Evolutionary conservation across 2,113 vertebrate species (phyloP).

Genomic region (Cryptotis parvus): DNA sequence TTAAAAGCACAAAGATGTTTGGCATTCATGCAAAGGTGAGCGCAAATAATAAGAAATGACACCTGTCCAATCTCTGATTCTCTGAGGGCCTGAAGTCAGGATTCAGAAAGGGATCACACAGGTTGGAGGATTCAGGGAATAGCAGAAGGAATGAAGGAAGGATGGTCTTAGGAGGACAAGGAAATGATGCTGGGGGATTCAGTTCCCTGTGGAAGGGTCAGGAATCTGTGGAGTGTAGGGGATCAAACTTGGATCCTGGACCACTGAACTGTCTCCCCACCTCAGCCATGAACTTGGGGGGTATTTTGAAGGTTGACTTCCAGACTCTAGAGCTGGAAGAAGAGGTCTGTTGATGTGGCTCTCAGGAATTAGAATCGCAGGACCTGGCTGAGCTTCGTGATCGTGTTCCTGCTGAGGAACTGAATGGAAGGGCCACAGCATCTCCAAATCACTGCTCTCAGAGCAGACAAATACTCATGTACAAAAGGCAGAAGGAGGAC

Average conservation of each 20-base stretch:
- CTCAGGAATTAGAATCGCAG: not conserved
- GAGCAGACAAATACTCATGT: not conserved
- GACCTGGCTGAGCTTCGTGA: fast-evolving
- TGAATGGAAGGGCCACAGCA: not conserved
- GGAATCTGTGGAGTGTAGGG: not conserved
- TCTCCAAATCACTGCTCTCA: not conserved
- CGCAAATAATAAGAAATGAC: not conserved
- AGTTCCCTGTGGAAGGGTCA: not conserved
- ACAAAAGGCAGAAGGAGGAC: conserved; percentile 7
- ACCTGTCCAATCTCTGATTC: not conserved
- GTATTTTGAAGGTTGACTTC: not conserved
- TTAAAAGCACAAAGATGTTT: not conserved
- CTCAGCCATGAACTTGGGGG: no score
- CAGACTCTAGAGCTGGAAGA: not conserved
- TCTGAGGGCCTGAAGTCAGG: not conserved
- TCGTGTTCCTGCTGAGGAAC: not conserved
- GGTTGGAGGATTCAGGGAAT: not conserved
- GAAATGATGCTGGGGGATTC: not conserved
- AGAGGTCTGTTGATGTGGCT: not conserved
- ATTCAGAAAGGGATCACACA: not conserved
- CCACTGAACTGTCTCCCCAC: no score
- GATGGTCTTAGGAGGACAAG: not conserved
- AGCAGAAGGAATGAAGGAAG: not conserved
- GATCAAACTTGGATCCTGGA: no score
- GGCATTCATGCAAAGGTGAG: not conserved